These are phyloP conservation scores for Myotis yumanensis DNA, from an alignment of 2,113 vertebrate genomes.

Conservation along the genomic window DNA sequence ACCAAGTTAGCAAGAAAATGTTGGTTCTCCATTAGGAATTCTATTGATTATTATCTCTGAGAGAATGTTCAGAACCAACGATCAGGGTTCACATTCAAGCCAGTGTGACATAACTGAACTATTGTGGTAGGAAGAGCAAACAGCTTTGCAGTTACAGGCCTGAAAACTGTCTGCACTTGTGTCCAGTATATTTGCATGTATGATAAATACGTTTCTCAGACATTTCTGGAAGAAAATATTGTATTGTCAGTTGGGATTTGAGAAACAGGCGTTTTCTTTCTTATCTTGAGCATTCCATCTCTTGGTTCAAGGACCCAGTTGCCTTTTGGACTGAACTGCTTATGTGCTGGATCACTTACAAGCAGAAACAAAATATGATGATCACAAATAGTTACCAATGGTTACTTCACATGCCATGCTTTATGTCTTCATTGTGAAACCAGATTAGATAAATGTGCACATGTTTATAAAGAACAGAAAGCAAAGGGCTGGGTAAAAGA, in stretches of 20 bases:
- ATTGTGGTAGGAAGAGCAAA: conserved; percentile 56
- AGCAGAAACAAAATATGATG: conserved; percentile 49
- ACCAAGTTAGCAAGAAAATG: conserved; percentile 49
- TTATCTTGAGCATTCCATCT: conserved; percentile 58
- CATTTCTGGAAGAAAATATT: conserved; percentile 46
- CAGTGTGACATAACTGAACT: conserved; percentile 52
- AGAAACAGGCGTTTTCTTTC: conserved; percentile 28
- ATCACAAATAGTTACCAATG: conserved; percentile 44
- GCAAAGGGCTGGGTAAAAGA: neutral
- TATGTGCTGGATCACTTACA: conserved; percentile 36
- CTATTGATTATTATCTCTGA: conserved; percentile 62
- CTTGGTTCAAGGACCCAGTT: conserved; percentile 43
- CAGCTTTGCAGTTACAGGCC: conserved; percentile 68
- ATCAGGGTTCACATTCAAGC: conserved; percentile 17
- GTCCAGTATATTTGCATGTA: conserved; percentile 50
- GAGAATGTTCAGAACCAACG: conserved; percentile 26
- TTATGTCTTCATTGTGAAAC: conserved; percentile 61
- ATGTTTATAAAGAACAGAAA: conserved; percentile 44
- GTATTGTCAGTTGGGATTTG: neutral
- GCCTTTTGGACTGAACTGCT: conserved; percentile 59
- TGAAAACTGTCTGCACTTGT: conserved; percentile 71
- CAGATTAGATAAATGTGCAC: conserved; percentile 32
- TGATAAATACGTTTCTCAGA: conserved; percentile 43
- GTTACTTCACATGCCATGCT: conserved; percentile 39
- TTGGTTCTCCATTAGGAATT: conserved; percentile 51